Evolutionary conservation across 2,888 invertebrate genomes (phyloP).

Genomic region (Acanthococcus lagerstroemiae): DNA sequence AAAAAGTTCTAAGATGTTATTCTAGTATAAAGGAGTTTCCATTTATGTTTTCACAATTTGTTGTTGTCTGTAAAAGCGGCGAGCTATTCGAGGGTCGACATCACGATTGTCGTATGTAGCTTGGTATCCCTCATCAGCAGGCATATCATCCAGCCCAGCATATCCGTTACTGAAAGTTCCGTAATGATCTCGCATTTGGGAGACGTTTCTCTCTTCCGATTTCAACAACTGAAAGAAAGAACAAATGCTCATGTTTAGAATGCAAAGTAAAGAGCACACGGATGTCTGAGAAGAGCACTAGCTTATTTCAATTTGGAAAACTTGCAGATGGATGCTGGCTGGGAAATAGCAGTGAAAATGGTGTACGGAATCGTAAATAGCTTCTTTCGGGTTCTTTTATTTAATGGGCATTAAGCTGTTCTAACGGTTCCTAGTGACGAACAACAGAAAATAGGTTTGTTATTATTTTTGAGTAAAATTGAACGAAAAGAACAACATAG

Average conservation of each 20-base stretch:
- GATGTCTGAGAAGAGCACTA: not conserved
- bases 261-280: not conserved
- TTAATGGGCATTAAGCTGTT: too few species aligned
- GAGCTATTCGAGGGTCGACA: conserved; percentile 17
- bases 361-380: too few species aligned
- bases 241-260: conserved; percentile 1
- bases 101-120: conserved; percentile 12
- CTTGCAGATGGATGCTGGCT: too few species aligned
- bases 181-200: conserved; percentile 12
- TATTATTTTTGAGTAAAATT: too few species aligned
- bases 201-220: conserved; percentile 10
- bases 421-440: too few species aligned
- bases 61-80: conserved; percentile 20
- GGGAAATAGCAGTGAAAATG: too few species aligned
- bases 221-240: conserved; percentile 15
- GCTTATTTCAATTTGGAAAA: too few species aligned
- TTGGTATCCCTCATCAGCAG: conserved; percentile 10
- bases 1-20: not conserved
- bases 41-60: conserved; percentile 16
- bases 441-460: too few species aligned
- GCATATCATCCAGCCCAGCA: conserved; percentile 1
- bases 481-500: too few species aligned
- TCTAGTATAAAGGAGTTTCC: not conserved
- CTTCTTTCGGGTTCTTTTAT: too few species aligned
- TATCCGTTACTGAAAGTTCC: conserved; percentile 3